These are phyloP conservation scores for Melinopterus prodromus DNA, from an alignment of 2,888 invertebrate genomes.

Conservation along the genomic window DNA sequence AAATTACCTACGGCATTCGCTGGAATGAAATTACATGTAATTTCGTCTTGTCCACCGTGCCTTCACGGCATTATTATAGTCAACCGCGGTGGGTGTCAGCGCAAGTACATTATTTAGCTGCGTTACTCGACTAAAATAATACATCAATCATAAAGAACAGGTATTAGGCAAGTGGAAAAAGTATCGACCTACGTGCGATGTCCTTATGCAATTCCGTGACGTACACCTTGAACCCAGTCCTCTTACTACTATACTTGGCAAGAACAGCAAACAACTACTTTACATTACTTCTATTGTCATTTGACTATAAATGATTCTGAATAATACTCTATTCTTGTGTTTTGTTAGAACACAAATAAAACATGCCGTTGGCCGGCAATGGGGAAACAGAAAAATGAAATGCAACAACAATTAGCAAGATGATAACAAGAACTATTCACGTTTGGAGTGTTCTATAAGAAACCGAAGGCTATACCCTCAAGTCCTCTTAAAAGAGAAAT, in stretches of 20 bases:
- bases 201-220: not conserved
- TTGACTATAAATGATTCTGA: not conserved
- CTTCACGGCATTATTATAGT: conserved; percentile 4
- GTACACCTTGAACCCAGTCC: conserved; percentile 4
- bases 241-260: not conserved
- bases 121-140: conserved; percentile 4
- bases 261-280: not conserved
- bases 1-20: not conserved
- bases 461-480: not conserved
- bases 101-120: not conserved
- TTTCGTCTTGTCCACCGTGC: not conserved
- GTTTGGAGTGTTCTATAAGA: not conserved
- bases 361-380: too few species aligned
- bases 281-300: not conserved
- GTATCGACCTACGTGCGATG: not conserved
- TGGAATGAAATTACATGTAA: conserved; percentile 4
- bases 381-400: too few species aligned
- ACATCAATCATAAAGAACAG: not conserved
- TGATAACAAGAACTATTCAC: not conserved
- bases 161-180: conserved; percentile 4
- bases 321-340: too few species aligned
- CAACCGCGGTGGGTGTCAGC: not conserved
- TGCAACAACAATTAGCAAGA: too few species aligned
- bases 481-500: not conserved
- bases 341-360: too few species aligned